Percentiles rank a stretch among this genome's conserved stretches.
Conservation (phyloP, 2,797 vertebrate species). For the Anguilla obscura region DNA sequence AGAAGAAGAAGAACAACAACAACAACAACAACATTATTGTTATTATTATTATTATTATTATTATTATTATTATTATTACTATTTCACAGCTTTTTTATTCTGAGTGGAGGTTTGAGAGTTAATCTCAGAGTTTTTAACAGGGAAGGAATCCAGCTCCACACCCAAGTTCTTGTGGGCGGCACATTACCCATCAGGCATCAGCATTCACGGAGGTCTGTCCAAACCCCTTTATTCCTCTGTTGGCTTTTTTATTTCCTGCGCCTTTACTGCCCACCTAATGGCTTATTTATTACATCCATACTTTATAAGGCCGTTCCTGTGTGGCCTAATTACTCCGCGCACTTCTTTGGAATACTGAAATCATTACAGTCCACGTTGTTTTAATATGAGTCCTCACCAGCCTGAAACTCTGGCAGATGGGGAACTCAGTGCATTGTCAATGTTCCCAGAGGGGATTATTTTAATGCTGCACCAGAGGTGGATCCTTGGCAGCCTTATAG, state of each 20-base stretch:
- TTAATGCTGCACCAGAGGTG: conserved; percentile 57
- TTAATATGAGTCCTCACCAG: conserved; percentile 78
- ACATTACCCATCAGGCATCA: conserved; percentile 51
- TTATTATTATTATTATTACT: not conserved
- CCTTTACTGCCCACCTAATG: conserved; percentile 76
- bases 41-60: not conserved
- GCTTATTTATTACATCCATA: conserved; percentile 81
- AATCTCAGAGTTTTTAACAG: conserved; percentile 19
- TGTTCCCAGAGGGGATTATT: conserved; percentile 61
- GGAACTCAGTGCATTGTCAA: conserved; percentile 56
- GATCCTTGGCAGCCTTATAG: conserved; percentile 57
- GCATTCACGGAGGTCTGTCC: conserved; percentile 60
- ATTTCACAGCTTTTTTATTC: conserved; percentile 6
- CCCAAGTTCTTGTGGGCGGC: conserved; percentile 44
- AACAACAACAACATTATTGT: not conserved
- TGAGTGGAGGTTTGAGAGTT: conserved; percentile 35
- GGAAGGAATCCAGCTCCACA: conserved; percentile 49
- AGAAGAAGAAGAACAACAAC: no score
- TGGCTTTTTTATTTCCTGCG: conserved; percentile 61
- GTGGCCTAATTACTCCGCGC: conserved; percentile 79
- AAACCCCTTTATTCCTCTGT: conserved; percentile 59
- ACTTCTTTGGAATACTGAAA: conserved; percentile 74
- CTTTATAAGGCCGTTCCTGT: conserved; percentile 76
- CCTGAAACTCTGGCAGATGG: conserved; percentile 55
- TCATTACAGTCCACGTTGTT: conserved; percentile 80